Conservation (phyloP, 1,140 invertebrate genomes). For the Chelonus insularis region DNA sequence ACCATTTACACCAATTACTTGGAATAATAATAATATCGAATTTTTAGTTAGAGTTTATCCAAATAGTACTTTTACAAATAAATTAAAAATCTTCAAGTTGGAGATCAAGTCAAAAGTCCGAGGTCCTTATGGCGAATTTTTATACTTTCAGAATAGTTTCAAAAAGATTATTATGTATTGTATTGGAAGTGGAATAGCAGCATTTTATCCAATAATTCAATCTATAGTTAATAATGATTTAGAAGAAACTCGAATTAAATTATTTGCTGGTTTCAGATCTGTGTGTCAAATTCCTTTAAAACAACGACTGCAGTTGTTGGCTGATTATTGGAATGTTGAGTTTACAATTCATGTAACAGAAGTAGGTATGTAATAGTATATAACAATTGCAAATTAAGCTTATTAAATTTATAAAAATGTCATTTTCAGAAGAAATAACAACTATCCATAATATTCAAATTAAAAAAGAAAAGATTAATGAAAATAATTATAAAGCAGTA, state of each 20-base stretch:
- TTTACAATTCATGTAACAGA: conserved; percentile 58
- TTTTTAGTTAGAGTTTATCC: conserved; percentile 65
- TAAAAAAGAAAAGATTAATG: conserved; percentile 34
- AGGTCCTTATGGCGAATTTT: conserved; percentile 66
- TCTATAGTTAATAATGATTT: conserved; percentile 59
- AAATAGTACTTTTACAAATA: conserved; percentile 59
- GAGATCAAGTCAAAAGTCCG: conserved; percentile 57
- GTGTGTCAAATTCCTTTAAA: conserved; percentile 60
- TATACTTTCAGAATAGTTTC: conserved; percentile 57
- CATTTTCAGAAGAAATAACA: background rate
- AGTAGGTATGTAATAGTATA: conserved; percentile 33
- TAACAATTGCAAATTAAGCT: conserved; percentile 10
- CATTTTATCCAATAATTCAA: conserved; percentile 63
- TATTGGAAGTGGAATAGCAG: conserved; percentile 68
- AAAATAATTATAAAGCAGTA: conserved; percentile 31
- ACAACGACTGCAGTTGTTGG: conserved; percentile 56
- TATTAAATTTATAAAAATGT: conserved; percentile 10
- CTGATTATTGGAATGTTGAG: conserved; percentile 66
- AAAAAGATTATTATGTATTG: conserved; percentile 61
- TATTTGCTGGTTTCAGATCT: conserved; percentile 58
- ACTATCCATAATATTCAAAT: conserved; percentile 42
- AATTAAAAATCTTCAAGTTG: conserved; percentile 54
- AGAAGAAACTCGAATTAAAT: conserved; percentile 61
- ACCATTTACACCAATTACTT: conserved; percentile 58
- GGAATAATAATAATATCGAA: conserved; percentile 55